These are phyloP conservation scores for Scolopax bukidnonensis DNA, from an alignment of 2,797 vertebrate species.

Conservation along the genomic window DNA sequence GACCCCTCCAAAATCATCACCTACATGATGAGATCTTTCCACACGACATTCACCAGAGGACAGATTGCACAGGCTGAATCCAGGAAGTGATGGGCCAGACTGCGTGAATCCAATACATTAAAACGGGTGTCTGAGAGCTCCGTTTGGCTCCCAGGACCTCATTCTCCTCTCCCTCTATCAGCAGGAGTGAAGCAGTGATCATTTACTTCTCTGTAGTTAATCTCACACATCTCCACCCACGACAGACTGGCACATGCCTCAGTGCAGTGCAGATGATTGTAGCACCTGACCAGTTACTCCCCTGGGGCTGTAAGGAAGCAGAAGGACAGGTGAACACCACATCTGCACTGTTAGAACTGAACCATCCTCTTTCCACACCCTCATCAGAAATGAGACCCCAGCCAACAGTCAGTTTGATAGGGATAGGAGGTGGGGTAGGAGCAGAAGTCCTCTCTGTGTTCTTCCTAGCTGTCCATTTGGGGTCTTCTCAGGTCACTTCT, in stretches of 20 bases:
- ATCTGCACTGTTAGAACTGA: not conserved
- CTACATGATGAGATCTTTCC: not conserved
- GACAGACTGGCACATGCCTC: not conserved
- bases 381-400: not conserved
- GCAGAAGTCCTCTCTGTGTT: not conserved
- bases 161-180: not conserved
- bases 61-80: not conserved
- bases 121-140: not conserved
- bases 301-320: not conserved
- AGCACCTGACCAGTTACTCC: not conserved
- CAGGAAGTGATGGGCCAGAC: not conserved
- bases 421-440: not conserved
- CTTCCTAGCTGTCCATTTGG: not conserved
- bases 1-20: not conserved
- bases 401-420: not conserved
- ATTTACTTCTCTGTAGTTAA: not conserved
- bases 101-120: fast-evolving
- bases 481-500: not conserved
- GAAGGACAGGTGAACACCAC: not conserved
- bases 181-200: not conserved
- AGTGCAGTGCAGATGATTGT: fast-evolving
- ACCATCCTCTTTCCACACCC: not conserved
- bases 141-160: not conserved
- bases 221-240: fast-evolving
- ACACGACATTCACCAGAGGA: not conserved